Evolutionary conservation across 2,888 invertebrate species (phyloP), one percentile per base, ranked within the genome.

Genomic region (Ophion slaviceki): DNA sequence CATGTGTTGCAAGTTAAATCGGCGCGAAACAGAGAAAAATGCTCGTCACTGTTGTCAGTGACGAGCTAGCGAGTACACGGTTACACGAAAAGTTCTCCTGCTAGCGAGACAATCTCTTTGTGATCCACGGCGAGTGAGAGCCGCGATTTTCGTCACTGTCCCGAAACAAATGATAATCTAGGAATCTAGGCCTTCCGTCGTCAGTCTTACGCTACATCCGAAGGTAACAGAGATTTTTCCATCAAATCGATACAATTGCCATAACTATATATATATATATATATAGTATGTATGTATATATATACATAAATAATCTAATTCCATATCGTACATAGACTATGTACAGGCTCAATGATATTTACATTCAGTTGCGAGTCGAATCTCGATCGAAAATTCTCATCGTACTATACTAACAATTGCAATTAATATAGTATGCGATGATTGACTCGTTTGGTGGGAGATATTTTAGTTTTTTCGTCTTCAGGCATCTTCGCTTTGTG

Each of bases 401-500:
- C 75, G 40, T 20, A 17, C 24, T n/a, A 47, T 47, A 66, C 47
- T 70, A 61, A 68, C 70, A 71, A 79, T 61, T 61, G 40, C 71
- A 10, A 87, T 64, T 84, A 61, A 40, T 40, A 40, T 7, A 40
- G 61, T 70, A 47, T 62, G 71, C 61, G 47, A 61, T 28, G 72
- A 80, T 72, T 80, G 80, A 80, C 70, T 68, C 68, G 70, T 86
- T 82, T 88, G 88, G 82, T 80, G 76, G 83, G 36, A 88, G 75
- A 64, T 87, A 80, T 88, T 88, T 86, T 88, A 87, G 86, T 86
- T 88, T 71, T 84, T 77, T 75, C 61, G 72, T 36, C 40, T n/a
- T 66, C 2, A 14, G 47, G n/a, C 0, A 53, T 3, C n/a, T 72
- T 70, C n/a, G 59, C 62, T 83, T 72, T 45, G 83, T 88, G 87